Conservation (phyloP, 2,888 invertebrate genomes). For the Microdon myrmicae region DNA sequence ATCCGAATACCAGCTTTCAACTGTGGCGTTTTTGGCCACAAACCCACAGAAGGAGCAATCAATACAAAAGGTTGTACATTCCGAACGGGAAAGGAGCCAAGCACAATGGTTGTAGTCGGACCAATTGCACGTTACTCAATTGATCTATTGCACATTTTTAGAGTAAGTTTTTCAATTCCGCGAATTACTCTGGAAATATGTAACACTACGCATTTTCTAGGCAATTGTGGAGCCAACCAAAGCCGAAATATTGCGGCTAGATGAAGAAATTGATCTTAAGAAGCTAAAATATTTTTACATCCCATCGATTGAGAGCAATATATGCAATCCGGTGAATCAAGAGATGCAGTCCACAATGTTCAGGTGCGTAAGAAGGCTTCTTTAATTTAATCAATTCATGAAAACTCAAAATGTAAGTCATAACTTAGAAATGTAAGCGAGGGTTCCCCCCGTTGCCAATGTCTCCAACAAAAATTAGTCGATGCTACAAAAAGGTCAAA, state of each 20-base stretch:
- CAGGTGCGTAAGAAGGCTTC: constrained; percentile 67
- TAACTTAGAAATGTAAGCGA: not conserved
- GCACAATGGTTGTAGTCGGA: constrained; percentile 85
- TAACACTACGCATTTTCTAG: constrained; percentile 18
- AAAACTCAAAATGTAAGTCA: not conserved
- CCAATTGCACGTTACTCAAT: constrained; percentile 81
- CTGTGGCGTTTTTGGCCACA: constrained; percentile 87
- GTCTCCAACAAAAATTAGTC: not conserved
- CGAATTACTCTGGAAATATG: constrained; percentile 51
- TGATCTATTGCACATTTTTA: constrained; percentile 83
- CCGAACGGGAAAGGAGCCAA: constrained; percentile 74
- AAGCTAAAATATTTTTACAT: constrained; percentile 81
- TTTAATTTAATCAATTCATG: no score
- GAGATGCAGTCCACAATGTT: constrained; percentile 75
- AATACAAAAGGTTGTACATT: constrained; percentile 76
- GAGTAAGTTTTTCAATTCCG: constrained; percentile 67
- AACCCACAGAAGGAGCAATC: constrained; percentile 73
- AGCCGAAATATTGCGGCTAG: constrained; percentile 70
- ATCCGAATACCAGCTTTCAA: constrained; percentile 89
- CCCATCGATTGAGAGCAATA: constrained; percentile 77
- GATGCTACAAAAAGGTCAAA: not conserved
- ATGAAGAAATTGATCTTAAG: constrained; percentile 73
- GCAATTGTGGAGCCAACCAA: constrained; percentile 68
- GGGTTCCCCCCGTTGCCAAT: not conserved
- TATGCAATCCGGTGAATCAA: constrained; percentile 76